These are phyloP conservation scores for Anomalospiza imberbis DNA, from an alignment of 2,797 vertebrate species.

Conservation along the genomic window DNA sequence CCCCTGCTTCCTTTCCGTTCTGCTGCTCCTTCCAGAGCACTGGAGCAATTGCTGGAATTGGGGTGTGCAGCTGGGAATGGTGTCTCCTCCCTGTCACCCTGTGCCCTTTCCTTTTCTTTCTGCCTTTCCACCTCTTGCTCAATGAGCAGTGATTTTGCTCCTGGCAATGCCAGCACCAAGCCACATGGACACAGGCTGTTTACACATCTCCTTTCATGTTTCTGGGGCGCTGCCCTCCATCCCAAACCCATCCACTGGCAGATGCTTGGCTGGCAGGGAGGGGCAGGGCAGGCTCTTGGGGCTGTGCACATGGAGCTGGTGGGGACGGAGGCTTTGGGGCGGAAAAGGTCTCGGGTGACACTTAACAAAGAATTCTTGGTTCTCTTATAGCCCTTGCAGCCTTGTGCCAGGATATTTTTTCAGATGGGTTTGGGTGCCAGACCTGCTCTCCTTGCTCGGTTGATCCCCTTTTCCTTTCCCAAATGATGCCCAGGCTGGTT, in stretches of 20 bases:
- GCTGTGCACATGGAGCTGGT: background rate
- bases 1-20: background rate
- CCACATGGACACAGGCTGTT: background rate
- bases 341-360: background rate
- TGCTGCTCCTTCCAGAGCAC: background rate
- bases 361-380: background rate
- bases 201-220: background rate
- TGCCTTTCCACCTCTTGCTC: background rate
- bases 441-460: background rate
- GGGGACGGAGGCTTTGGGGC: background rate
- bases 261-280: background rate
- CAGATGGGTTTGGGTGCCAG: background rate
- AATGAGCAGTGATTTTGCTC: background rate
- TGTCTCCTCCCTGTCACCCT: background rate
- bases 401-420: background rate
- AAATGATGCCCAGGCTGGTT: background rate
- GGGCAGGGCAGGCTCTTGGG: rapidly evolving
- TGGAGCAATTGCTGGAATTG: background rate
- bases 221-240: rapidly evolving
- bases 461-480: background rate
- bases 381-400: rapidly evolving
- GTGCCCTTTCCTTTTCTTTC: background rate
- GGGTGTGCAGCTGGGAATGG: background rate
- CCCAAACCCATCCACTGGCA: background rate
- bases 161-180: background rate